Evolutionary conservation across 2,797 vertebrate species (phyloP), one percentile per base, ranked within the genome.

Genomic region (Hylomyscus alleni): DNA sequence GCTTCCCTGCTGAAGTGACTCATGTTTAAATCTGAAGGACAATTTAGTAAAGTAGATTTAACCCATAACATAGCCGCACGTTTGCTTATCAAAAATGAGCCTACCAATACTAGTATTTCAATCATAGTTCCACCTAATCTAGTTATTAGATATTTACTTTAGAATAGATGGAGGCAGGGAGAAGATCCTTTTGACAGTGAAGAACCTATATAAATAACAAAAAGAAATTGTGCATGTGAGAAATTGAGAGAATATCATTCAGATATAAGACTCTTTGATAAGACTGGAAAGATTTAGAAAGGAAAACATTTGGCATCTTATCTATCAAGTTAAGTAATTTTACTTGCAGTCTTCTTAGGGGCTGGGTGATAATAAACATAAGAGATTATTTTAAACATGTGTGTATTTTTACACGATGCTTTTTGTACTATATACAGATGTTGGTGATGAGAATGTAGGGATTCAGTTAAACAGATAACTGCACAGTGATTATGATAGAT

Each of bases 11-110:
- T 19, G 85, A 96, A 83, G 22, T 87, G 76, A 77, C 4, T 72
- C 34, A 77, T 2, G 20, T 67, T 93, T 47, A 93, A 95, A 96
- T 89, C 2, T 67, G 24, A 81, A 90, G n/a, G 7, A 58, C 54
- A 93, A 75, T 14, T 62, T 29, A 93, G 31, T 72, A 31, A 86
- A 44, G 52, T 14, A 87, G 4, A 69, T 13, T 37, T 69, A 91
- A n/a, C 72, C 76, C 44, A 72, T 77, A 17, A 7, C 82, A 15
- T 12, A 83, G 47, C 8, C 54, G 77, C 8, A 84, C 0, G 72
- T 82, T 19, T 93, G 26, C 80, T 90, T 65, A 87, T 0, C 87
- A 93, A 93, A 10, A 9, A 92, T 47, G 44, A 76, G 20, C 26
- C 69, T 85, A 20, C 54, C 40, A 17, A 75, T 69, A 54, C 3